These are phyloP conservation scores for Asteroscopus sphinx DNA, from an alignment of 2,888 invertebrate genomes.

Conservation along the genomic window DNA sequence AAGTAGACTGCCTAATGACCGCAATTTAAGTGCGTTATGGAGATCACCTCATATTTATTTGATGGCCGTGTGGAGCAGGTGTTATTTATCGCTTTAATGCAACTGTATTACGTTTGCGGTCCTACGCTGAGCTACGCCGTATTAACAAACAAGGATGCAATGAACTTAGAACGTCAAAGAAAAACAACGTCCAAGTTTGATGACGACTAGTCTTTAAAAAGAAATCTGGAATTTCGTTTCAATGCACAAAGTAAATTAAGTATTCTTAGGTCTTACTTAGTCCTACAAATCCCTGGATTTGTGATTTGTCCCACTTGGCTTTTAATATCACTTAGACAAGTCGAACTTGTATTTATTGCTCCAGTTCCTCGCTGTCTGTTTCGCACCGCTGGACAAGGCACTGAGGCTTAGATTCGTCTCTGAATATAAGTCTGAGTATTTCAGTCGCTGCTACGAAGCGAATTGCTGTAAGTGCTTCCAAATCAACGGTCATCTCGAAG, in stretches of 20 bases:
- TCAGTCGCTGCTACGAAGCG: slow-evolving; percentile 18
- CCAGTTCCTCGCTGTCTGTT: slow-evolving; percentile 21
- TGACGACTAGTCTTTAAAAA: no score
- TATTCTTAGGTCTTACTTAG: slow-evolving; percentile 5
- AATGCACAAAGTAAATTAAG: slow-evolving; percentile 8
- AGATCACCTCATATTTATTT: slow-evolving; percentile 26
- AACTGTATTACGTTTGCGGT: slow-evolving; percentile 7
- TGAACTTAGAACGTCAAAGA: slow-evolving; percentile 1
- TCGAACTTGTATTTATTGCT: slow-evolving; percentile 13
- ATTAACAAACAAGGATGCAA: slow-evolving; percentile 4
- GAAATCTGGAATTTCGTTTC: not conserved
- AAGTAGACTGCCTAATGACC: slow-evolving; percentile 3
- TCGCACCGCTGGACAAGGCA: slow-evolving; percentile 17
- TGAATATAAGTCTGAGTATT: no score
- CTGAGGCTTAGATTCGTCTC: no score
- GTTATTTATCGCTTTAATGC: slow-evolving; percentile 20
- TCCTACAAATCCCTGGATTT: slow-evolving; percentile 18
- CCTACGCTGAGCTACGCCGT: not conserved
- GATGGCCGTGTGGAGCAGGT: slow-evolving; percentile 13
- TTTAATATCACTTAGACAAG: slow-evolving; percentile 23
- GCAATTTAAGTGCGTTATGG: slow-evolving; percentile 22
- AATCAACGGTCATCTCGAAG: slow-evolving; percentile 62
- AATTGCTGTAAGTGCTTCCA: slow-evolving; percentile 42
- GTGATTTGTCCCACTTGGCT: slow-evolving; percentile 9
- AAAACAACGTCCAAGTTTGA: no score